Evolutionary conservation across 2,113 vertebrate genomes (phyloP).

Genomic region (Rhodinocichla rosea): DNA sequence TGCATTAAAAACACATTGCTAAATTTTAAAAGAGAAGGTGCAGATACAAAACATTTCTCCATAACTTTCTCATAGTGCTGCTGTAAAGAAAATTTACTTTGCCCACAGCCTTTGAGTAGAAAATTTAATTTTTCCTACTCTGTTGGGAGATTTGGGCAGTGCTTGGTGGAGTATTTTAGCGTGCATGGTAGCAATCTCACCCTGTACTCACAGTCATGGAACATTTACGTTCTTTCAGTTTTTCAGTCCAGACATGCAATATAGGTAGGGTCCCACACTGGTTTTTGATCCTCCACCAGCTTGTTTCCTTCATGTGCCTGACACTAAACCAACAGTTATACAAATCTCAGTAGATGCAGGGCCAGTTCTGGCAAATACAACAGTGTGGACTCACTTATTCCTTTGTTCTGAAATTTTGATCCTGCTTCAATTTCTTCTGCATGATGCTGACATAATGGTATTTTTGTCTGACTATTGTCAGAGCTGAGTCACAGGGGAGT

Average conservation of each 20-base stretch:
- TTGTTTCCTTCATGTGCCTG: not conserved
- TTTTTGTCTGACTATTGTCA: not conserved
- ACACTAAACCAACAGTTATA: not conserved
- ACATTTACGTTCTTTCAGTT: not conserved
- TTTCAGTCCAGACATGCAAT: not conserved
- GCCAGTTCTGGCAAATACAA: not conserved
- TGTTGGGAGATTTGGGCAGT: not conserved
- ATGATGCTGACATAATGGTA: not conserved
- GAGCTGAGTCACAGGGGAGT: not conserved
- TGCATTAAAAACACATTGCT: not conserved
- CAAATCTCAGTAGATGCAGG: not conserved
- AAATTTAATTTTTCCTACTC: not conserved
- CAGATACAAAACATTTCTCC: not conserved
- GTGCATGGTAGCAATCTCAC: not conserved
- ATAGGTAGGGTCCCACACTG: not conserved
- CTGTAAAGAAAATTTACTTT: not conserved
- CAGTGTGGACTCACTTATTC: not conserved
- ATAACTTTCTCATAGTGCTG: not conserved
- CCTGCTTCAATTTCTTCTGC: not conserved
- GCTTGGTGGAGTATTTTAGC: not conserved
- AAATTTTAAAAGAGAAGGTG: not conserved
- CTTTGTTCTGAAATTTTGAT: not conserved
- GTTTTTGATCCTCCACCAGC: accelerated
- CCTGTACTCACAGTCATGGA: not conserved
- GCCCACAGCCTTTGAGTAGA: not conserved